A percentile compares a stretch with the other conserved stretches of the same genome.
Evolutionary conservation across 2,888 invertebrate species (phyloP).

Genomic region (Sympetrum striolatum): DNA sequence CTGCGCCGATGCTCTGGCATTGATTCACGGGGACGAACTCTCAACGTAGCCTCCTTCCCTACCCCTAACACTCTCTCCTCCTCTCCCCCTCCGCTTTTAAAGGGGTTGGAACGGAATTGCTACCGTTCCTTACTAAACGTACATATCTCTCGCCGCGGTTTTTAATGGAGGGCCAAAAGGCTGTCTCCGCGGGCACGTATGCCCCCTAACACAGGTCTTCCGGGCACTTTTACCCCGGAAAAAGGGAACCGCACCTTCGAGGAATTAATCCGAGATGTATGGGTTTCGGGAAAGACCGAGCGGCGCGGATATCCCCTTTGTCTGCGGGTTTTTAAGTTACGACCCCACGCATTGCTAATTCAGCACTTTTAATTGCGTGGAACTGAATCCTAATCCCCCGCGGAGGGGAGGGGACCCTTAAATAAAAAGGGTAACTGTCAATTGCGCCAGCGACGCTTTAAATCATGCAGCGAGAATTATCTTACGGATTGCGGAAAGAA

Average conservation of each 20-base stretch:
- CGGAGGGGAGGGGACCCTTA: neutral
- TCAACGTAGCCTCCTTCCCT: constrained; percentile 22
- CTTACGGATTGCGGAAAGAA: neutral
- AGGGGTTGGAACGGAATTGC: constrained; percentile 35
- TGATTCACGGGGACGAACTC: constrained; percentile 42
- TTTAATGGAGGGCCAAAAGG: no score
- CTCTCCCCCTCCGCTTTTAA: neutral
- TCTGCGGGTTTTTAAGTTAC: constrained; percentile 39
- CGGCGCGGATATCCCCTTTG: constrained; percentile 34
- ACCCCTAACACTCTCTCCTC: neutral
- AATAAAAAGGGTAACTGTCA: neutral
- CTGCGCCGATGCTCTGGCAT: constrained; percentile 23
- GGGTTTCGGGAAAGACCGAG: neutral
- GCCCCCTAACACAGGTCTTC: neutral
- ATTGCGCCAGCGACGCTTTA: neutral
- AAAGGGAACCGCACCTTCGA: constrained; percentile 26
- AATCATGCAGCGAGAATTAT: neutral
- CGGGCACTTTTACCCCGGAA: neutral
- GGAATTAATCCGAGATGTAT: constrained; percentile 40
- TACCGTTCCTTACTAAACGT: neutral
- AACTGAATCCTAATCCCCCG: constrained; percentile 10
- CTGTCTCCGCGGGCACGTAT: neutral
- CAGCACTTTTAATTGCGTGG: constrained; percentile 27
- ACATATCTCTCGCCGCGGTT: no score
- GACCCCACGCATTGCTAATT: constrained; percentile 32